A percentile compares a stretch with the other conserved stretches of the same genome.
These are phyloP conservation scores for Cataglyphis rosenhaueri DNA, from an alignment of 2,888 invertebrate genomes.

Conservation along the genomic window DNA sequence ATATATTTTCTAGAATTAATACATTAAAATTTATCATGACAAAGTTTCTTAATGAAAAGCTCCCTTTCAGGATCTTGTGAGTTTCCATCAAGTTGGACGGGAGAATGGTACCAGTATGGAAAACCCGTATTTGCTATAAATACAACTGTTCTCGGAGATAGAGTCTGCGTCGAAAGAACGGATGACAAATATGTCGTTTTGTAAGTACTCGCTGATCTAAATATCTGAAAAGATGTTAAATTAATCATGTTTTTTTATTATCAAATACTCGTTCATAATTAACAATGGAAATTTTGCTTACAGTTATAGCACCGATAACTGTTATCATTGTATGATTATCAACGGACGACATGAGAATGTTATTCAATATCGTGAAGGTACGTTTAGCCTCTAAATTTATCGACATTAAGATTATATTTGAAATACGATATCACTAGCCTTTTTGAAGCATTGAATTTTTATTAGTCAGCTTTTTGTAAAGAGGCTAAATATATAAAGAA, in stretches of 20 bases:
- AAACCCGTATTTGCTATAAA: slow-evolving; percentile 85
- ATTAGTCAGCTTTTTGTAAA: not conserved
- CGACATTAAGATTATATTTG: not conserved
- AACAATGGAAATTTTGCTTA: not conserved
- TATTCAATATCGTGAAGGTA: slow-evolving; percentile 88
- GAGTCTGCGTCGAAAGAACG: slow-evolving; percentile 88
- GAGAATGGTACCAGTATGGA: slow-evolving; percentile 92
- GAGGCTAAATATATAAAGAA: not conserved
- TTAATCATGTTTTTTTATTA: not conserved
- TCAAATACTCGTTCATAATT: not conserved
- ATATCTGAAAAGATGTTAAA: not conserved
- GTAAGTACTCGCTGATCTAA: slow-evolving; percentile 74
- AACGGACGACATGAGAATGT: slow-evolving; percentile 87
- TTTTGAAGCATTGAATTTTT: not conserved
- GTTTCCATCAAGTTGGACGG: slow-evolving; percentile 90
- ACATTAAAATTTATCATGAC: not conserved
- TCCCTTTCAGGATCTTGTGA: slow-evolving; percentile 88
- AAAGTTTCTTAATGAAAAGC: not conserved
- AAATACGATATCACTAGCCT: not conserved
- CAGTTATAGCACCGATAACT: slow-evolving; percentile 84
- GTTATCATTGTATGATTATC: slow-evolving; percentile 87
- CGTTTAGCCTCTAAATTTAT: slow-evolving; percentile 76
- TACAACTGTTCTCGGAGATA: slow-evolving; percentile 87
- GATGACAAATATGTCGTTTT: slow-evolving; percentile 87
- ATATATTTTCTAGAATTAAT: not conserved